Conservation (phyloP, 2,888 invertebrate species). For the Dioctria rufipes region DNA sequence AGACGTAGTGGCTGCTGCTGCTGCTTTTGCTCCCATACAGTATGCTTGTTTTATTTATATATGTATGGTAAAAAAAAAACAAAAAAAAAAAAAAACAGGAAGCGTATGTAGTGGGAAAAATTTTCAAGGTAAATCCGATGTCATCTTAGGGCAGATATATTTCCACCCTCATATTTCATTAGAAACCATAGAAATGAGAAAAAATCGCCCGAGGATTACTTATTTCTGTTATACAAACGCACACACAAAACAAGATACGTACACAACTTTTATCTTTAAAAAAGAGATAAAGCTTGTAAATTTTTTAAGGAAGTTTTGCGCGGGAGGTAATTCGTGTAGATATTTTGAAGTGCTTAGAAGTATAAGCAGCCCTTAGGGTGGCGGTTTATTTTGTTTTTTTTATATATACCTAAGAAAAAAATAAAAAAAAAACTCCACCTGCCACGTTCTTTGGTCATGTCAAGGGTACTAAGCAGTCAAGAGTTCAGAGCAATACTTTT, state of each 20-base stretch:
- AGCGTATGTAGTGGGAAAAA: not conserved
- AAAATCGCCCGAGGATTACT: slow-evolving; percentile 43
- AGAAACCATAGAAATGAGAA: slow-evolving; percentile 21
- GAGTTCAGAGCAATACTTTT: slow-evolving; percentile 41
- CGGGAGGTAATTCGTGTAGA: slow-evolving; percentile 43
- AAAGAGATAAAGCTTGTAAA: slow-evolving; percentile 42
- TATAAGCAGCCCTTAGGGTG: slow-evolving; percentile 25
- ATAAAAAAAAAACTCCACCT: not conserved
- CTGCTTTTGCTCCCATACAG: too few relatives aligned
- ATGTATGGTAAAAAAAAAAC: not conserved
- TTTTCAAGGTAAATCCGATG: slow-evolving; percentile 22
- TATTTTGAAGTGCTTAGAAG: slow-evolving; percentile 12
- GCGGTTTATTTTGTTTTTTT: not conserved
- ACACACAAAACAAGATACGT: not conserved
- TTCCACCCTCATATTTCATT: slow-evolving; percentile 42
- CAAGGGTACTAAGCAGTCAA: slow-evolving; percentile 48
- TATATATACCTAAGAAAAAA: not conserved
- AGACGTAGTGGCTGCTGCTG: not conserved
- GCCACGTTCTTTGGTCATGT: slow-evolving; percentile 37
- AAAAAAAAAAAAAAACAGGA: not conserved
- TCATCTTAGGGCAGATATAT: not conserved
- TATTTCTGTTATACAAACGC: slow-evolving; percentile 33
- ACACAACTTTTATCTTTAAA: slow-evolving; percentile 38
- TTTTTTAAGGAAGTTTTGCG: slow-evolving; percentile 37
- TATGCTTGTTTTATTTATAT: too few relatives aligned